These are phyloP conservation scores for Oriolus oriolus DNA, from an alignment of 2,113 vertebrate genomes.

Conservation along the genomic window DNA sequence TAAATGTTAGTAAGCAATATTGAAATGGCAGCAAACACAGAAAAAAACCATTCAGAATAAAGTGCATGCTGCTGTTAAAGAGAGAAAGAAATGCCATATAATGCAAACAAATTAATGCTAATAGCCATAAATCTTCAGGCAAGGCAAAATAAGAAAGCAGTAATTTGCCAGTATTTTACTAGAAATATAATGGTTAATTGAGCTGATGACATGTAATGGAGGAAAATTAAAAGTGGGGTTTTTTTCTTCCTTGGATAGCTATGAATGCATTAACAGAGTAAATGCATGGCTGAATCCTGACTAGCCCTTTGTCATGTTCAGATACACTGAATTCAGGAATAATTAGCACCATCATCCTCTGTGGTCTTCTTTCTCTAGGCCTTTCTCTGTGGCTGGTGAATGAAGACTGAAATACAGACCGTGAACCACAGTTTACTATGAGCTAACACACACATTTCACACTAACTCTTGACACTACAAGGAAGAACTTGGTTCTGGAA, in stretches of 20 bases:
- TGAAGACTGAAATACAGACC: conserved; percentile 24
- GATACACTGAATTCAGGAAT: conserved; percentile 9
- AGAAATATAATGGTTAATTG: conserved; percentile 75
- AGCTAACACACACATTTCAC: neutral
- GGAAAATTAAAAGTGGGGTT: conserved; percentile 64
- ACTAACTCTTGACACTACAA: neutral
- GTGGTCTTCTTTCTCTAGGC: neutral
- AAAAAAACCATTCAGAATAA: conserved; percentile 64
- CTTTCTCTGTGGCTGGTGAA: conserved; percentile 19
- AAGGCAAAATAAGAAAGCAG: conserved; percentile 78
- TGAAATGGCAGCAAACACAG: conserved; percentile 82
- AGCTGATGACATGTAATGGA: conserved; percentile 77
- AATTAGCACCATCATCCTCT: conserved; percentile 29
- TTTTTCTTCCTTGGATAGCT: conserved; percentile 27
- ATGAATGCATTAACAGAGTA: conserved; percentile 40
- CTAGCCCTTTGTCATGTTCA: conserved; percentile 53
- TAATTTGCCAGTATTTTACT: conserved; percentile 71
- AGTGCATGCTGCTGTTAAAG: conserved; percentile 77
- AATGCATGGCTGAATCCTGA: conserved; percentile 46
- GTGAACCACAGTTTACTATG: neutral
- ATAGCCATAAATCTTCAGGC: conserved; percentile 74
- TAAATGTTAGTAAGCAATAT: conserved; percentile 94
- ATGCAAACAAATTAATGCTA: conserved; percentile 77
- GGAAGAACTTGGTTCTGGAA: neutral
- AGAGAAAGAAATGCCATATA: conserved; percentile 72